These are phyloP conservation scores for Gonocerus acuteangulatus DNA, from an alignment of 2,888 invertebrate species.

Conservation along the genomic window DNA sequence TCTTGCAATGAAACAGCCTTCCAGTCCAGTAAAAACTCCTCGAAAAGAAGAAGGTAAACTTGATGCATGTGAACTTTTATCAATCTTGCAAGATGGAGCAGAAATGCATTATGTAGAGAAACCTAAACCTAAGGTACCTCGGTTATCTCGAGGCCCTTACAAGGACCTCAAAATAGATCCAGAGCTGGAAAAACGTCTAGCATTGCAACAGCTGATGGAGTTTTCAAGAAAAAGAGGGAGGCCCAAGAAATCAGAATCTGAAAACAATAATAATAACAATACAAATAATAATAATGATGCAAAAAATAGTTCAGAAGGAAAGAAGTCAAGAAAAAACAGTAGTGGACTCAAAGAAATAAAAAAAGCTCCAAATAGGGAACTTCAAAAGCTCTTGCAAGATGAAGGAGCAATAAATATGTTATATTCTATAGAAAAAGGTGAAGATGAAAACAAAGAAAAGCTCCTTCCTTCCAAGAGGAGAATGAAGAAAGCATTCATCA, in stretches of 20 bases:
- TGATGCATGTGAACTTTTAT: constrained; percentile 51
- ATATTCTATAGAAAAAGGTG: constrained; percentile 59
- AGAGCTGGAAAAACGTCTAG: constrained; percentile 49
- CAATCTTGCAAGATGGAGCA: constrained; percentile 52
- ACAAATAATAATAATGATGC: constrained; percentile 15
- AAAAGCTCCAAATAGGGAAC: constrained; percentile 48
- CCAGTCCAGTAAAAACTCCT: constrained; percentile 41
- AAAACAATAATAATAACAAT: constrained; percentile 20
- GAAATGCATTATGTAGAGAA: constrained; percentile 39
- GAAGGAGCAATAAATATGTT: constrained; percentile 82
- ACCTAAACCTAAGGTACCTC: constrained; percentile 26
- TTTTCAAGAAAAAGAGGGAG: constrained; percentile 41
- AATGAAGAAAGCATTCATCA: constrained; percentile 39
- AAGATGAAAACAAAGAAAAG: constrained; percentile 29
- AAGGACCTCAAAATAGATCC: constrained; percentile 43
- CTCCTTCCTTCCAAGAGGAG: constrained; percentile 41
- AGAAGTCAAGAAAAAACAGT: not conserved
- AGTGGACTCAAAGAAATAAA: constrained; percentile 9
- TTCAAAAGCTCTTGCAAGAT: constrained; percentile 70
- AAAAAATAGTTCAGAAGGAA: constrained; percentile 8
- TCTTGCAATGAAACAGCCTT: constrained; percentile 50
- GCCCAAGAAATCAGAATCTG: constrained; percentile 31
- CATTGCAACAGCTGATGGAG: constrained; percentile 51
- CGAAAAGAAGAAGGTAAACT: constrained; percentile 39
- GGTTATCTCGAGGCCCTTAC: constrained; percentile 16